Base-by-base conservation (phyloP, 1,140 invertebrate genomes). In the Pachyrhynchus sulphureomaculatus region DNA sequence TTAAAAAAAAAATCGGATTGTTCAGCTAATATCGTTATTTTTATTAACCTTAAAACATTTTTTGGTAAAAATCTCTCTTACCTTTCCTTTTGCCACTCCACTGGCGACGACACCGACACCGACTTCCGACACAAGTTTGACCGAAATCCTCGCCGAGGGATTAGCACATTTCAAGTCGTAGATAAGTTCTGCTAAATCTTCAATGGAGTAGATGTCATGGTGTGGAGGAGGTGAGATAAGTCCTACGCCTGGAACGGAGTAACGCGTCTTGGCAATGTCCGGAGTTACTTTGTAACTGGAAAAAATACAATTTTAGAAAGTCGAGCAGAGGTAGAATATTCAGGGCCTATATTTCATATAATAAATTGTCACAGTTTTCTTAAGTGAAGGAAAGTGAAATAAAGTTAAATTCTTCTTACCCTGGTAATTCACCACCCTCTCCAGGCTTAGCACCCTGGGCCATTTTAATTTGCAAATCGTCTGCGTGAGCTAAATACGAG, bases 121-220 rank as follows among this genome's bases (percentile, higher is more conserved):
- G 32, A 97, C 94, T 83, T 99, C 96, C 0, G 96, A 98, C 3
- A 99, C 97, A 12, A 99, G 81, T 77, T 99, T 99, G 0, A 99
- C 97, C 44, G 95, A 97, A 62, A 99, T 96, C 45, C 96, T 81
- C 1, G 96, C 96, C 52, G 83, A 82, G 0, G 97, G 97, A 83
- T 99, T 99, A 37, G 96, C 92, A 75, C 93, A 95, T 78, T 99
- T 99, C 39, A 99, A 81, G 79, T 99, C 97, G 73, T 98, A 99
- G 73, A 99, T 99, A 32, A 99, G 82, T 81, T 99, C 94, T 1
- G 96, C 94, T 67, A 99, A 81, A 82, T 99, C 97, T 80, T 99
- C 97, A 72, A 99, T 99, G 29, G 95, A 98, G 79, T 99, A 99
- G 77, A 99, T 99, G 75, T 99, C 96, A 77, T 99, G 97, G 82